Percentiles rank a stretch among this genome's conserved stretches.
These are phyloP conservation scores for Volucella inflata DNA, from an alignment of 2,888 invertebrate genomes.

Conservation along the genomic window DNA sequence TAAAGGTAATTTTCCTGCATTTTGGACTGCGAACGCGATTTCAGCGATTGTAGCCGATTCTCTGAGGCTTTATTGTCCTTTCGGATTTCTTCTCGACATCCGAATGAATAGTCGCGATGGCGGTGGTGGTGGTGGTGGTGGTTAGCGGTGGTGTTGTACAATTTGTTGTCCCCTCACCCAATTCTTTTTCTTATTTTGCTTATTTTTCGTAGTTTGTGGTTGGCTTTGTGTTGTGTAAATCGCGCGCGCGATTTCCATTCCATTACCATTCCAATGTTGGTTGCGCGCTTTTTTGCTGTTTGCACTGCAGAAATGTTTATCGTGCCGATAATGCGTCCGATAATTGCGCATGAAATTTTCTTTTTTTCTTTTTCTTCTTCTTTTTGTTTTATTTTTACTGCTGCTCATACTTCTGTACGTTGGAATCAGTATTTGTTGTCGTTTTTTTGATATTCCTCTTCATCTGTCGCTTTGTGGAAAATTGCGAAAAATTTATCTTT, in stretches of 20 bases:
- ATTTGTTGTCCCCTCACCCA: slow-evolving; percentile 70
- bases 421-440: slow-evolving; percentile 18
- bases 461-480: slow-evolving; percentile 23
- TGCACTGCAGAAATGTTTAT: slow-evolving; percentile 69
- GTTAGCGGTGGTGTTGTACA: slow-evolving; percentile 66
- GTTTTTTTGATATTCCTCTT: slow-evolving; percentile 3
- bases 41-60: slow-evolving; percentile 4
- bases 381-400: not conserved
- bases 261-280: slow-evolving; percentile 75
- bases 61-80: slow-evolving; percentile 14
- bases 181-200: slow-evolving; percentile 31
- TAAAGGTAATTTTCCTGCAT: slow-evolving; percentile 64
- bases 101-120: not conserved
- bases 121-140: too few species aligned
- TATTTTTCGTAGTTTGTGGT: slow-evolving; percentile 9
- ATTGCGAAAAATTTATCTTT: slow-evolving; percentile 50
- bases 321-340: slow-evolving; percentile 73
- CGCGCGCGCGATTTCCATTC: slow-evolving; percentile 72
- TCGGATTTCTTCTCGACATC: slow-evolving; percentile 12
- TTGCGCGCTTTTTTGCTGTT: slow-evolving; percentile 66
- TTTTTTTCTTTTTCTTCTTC: slow-evolving; percentile 12
- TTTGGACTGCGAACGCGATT: slow-evolving; percentile 30
- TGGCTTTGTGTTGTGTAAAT: slow-evolving; percentile 58
- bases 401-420: not conserved
- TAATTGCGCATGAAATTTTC: slow-evolving; percentile 69